phyloP scores from a whole-genome alignment of 2,888 invertebrate species.

The Acronicta alni region DNA sequence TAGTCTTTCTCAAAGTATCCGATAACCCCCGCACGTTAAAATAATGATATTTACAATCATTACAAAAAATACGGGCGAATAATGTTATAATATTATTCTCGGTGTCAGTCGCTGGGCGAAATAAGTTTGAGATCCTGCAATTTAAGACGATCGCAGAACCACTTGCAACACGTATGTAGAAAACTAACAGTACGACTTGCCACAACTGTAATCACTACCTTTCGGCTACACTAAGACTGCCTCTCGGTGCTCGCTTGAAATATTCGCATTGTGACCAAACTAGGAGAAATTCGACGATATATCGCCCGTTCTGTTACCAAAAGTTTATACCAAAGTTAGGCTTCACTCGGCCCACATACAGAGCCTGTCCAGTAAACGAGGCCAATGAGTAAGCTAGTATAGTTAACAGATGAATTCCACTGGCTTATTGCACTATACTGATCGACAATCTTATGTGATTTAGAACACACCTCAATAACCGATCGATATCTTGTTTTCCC shows the following conservation, averaged over 20 bases:
- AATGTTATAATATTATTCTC: too few relatives aligned
- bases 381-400: slow-evolving; percentile 2
- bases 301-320: slow-evolving; percentile 9
- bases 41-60: too few relatives aligned
- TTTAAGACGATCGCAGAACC: too few relatives aligned
- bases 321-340: slow-evolving; percentile 27
- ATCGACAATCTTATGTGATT: too few relatives aligned
- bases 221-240: background rate
- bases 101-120: too few relatives aligned
- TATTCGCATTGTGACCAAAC: background rate
- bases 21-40: too few relatives aligned
- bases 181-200: background rate
- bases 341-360: slow-evolving; percentile 1
- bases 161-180: background rate
- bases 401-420: slow-evolving; percentile 12
- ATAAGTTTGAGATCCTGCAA: too few relatives aligned
- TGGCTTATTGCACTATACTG: slow-evolving; percentile 3
- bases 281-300: background rate
- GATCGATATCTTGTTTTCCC: too few relatives aligned
- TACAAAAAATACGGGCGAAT: too few relatives aligned
- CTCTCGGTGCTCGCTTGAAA: background rate
- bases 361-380: background rate
- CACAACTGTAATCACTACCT: background rate
- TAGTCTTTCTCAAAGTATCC: too few relatives aligned
- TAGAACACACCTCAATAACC: too few relatives aligned